Conservation (phyloP, 2,888 invertebrate genomes). For the Nomada flava region DNA sequence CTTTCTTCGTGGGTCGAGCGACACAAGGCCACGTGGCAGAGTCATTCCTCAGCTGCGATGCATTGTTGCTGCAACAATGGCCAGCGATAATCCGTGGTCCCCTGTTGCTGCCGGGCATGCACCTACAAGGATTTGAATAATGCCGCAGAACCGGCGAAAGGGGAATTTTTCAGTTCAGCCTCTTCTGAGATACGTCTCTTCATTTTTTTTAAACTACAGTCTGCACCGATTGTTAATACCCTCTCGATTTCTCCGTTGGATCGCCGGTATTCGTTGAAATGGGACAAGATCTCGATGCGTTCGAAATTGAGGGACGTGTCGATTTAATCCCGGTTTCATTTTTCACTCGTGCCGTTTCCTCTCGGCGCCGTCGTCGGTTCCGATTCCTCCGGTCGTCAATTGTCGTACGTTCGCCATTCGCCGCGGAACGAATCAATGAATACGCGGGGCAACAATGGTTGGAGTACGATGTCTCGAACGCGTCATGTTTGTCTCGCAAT, state of each 20-base stretch:
- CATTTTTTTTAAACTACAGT: background rate
- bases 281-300: no score
- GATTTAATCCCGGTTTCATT: background rate
- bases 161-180: slow-evolving; percentile 15
- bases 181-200: no score
- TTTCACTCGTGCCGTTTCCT: no score
- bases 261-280: no score
- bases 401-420: slow-evolving; percentile 11
- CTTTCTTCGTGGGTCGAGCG: slow-evolving; percentile 42
- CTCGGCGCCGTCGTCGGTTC: no score
- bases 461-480: slow-evolving; percentile 20
- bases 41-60: slow-evolving; percentile 37
- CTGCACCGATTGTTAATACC: no score
- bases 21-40: slow-evolving; percentile 57
- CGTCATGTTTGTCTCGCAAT: slow-evolving; percentile 74
- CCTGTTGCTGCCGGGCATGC: slow-evolving; percentile 57
- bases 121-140: slow-evolving; percentile 67
- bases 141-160: slow-evolving; percentile 57
- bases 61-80: slow-evolving; percentile 67
- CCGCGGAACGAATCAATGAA: slow-evolving; percentile 25
- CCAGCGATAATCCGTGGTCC: slow-evolving; percentile 50
- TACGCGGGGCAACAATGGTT: slow-evolving; percentile 12
- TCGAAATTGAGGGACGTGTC: background rate
- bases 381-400: background rate
- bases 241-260: background rate